Conservation (phyloP, 2,797 vertebrate species). For the Danio albolineatus region DNA sequence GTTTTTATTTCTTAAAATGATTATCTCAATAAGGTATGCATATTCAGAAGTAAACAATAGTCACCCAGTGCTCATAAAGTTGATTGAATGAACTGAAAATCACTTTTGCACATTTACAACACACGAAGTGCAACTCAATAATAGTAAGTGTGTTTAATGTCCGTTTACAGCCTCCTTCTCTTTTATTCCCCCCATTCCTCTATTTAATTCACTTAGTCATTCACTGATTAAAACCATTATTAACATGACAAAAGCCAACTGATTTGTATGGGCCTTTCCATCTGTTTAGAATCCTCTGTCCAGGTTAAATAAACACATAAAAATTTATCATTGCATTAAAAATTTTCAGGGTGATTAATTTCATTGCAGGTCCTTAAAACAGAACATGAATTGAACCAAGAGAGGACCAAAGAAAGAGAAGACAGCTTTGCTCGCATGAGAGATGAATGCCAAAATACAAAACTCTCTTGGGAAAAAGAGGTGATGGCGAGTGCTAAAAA, state of each 20-base stretch:
- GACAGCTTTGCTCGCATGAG: slow-evolving; percentile 86
- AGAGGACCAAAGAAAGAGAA: slow-evolving; percentile 87
- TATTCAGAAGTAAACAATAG: slow-evolving; percentile 68
- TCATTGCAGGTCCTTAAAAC: slow-evolving; percentile 97
- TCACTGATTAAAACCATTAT: slow-evolving; percentile 99
- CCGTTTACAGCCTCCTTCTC: slow-evolving; percentile 87
- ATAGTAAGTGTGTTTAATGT: slow-evolving; percentile 92
- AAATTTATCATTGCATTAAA: slow-evolving; percentile 99
- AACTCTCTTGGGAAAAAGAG: slow-evolving; percentile 84
- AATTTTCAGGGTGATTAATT: slow-evolving; percentile 98
- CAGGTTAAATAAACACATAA: slow-evolving; percentile 97
- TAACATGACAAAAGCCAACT: slow-evolving; percentile 93
- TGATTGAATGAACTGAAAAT: slow-evolving; percentile 66
- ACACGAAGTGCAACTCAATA: slow-evolving; percentile 89
- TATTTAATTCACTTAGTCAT: slow-evolving; percentile 90
- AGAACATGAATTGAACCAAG: slow-evolving; percentile 92
- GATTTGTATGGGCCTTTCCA: slow-evolving; percentile 91
- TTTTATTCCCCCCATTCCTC: slow-evolving; percentile 85
- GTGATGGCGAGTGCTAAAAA: slow-evolving; percentile 68
- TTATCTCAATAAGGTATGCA: slow-evolving; percentile 68
- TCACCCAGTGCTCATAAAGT: slow-evolving; percentile 67
- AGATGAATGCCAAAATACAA: slow-evolving; percentile 81
- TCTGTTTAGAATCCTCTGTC: slow-evolving; percentile 89
- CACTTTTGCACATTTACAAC: slow-evolving; percentile 83
- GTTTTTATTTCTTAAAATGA: slow-evolving; percentile 59